Evolutionary conservation across 1,140 invertebrate genomes (phyloP), one percentile per base, ranked within the genome.

Genomic region (Tribolium madens): DNA sequence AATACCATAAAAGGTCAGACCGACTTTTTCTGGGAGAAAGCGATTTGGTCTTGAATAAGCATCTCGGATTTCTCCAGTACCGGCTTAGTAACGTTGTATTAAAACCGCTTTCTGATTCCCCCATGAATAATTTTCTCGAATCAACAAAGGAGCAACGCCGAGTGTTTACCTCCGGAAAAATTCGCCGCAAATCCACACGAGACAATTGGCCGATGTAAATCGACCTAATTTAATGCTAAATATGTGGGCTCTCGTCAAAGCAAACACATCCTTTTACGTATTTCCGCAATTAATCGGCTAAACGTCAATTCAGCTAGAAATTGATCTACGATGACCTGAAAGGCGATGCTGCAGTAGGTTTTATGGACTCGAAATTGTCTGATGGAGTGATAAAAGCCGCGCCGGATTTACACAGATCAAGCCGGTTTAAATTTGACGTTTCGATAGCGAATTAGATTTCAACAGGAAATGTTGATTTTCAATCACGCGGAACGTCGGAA

Each of bases 231-330:
- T 64, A 33, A 64, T 64, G 57, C 70, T 72, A 72, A 52, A 52
- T 72, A 72, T 72, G 46, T 33, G 70, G 50, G 13, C 46, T 36
- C 46, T 33, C 9, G 42, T 71, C 36, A 50, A 71, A 71, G 42
- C 36, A 71, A 47, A 47, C 46, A 72, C 70, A 52, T 71, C 57
- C 57, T 64, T 64, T 71, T 71, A 12, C 47, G 69, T 71, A 72
- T 50, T 72, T 72, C 70, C 70, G 70, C 50, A 72, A 72, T 72
- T 72, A 72, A 72, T 72, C 50, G 70, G 50, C 14, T 72, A 50
- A 72, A 72, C 46, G 70, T 72, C 70, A 72, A 26, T 50, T 31
- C 57, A 33, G 57, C 52, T 9, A 64, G 57, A 64, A 64, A 64
- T 64, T 64, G 57, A 64, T 64, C 57, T 33, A 64, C n/a, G 31